Evolutionary conservation across 2,797 vertebrate species (phyloP).

Genomic region (Gadopsis marmoratus): DNA sequence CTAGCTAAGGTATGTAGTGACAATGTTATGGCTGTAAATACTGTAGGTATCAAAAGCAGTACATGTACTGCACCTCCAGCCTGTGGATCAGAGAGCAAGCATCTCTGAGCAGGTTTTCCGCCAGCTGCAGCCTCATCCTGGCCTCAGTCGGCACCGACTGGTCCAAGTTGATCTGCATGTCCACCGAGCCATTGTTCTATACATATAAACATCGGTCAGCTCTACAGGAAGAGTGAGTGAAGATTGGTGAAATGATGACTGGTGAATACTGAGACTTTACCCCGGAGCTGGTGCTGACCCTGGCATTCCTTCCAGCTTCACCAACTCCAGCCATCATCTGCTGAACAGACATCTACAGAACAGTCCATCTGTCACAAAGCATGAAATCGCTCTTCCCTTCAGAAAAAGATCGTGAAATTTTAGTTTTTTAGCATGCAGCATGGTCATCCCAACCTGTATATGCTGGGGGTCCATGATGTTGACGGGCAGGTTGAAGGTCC

Average conservation of each 20-base stretch:
- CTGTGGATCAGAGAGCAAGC: slow-evolving; percentile 85
- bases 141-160: slow-evolving; percentile 87
- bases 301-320: slow-evolving; percentile 74
- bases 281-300: slow-evolving; percentile 78
- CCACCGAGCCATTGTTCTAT: slow-evolving; percentile 85
- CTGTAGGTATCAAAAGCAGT: background rate
- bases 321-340: slow-evolving; percentile 82
- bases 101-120: slow-evolving; percentile 89
- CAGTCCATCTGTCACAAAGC: slow-evolving; percentile 3
- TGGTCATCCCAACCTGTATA: slow-evolving; percentile 73
- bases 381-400: background rate
- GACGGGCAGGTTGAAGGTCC: slow-evolving; percentile 91
- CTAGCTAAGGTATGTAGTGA: too few species aligned
- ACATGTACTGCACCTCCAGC: slow-evolving; percentile 83
- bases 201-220: slow-evolving; percentile 32
- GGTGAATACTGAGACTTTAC: slow-evolving; percentile 59
- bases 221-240: background rate
- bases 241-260: background rate
- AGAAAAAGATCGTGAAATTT: background rate
- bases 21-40: background rate
- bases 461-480: slow-evolving; percentile 84
- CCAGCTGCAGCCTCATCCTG: slow-evolving; percentile 88
- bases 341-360: slow-evolving; percentile 82
- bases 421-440: background rate
- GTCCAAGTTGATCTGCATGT: slow-evolving; percentile 90